Evolutionary conservation across 2,113 vertebrate species (phyloP), one percentile per base, ranked within the genome.

Genomic region (Cebidichthys violaceus): DNA sequence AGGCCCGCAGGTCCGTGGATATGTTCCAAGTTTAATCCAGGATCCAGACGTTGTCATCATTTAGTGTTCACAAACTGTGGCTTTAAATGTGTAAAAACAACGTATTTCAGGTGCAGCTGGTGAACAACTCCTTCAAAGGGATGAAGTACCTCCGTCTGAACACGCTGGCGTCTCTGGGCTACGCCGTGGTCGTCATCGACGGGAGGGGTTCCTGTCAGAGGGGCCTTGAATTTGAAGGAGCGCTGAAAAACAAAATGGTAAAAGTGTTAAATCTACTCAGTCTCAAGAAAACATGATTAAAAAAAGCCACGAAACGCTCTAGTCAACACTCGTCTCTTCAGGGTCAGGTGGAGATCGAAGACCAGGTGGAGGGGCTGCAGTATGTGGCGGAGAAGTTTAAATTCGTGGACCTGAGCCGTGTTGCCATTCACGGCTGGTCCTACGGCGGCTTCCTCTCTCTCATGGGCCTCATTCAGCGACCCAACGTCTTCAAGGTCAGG

Each of bases 101-200:
- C 70, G 66, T 65, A 2, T 67, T 67, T 1, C 88, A 99, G 98
- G 98, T 99, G 70, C 98, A 99, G 93, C 92, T 99, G 71, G 98
- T 99, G 29, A 99, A 98, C 86, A 99, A 99, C 92, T 99, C 98
- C 33, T 99, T 99, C 87, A 99, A 99, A 87, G 98, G 98, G 33
- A 97, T 98, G 93, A 99, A 99, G 91, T 99, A 99, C 87, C 90
- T 99, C 41, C 92, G 98, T 60, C 95, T 99, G 55, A 99, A 99
- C 95, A 99, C 98, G 0, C 69, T 99, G 78, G 98, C 98, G 0
- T 98, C 98, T 64, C 94, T 99, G 62, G 98, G 98, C 88, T 99
- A 99, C 0, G 97, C 97, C 0, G 98, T 99, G 88, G 97, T 99
- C 0, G 97, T 99, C 66, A 98, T 99, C 0, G 98, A 99, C 4